Base-by-base conservation (phyloP, 2,888 invertebrate species). In the Nycteola revayana region DNA sequence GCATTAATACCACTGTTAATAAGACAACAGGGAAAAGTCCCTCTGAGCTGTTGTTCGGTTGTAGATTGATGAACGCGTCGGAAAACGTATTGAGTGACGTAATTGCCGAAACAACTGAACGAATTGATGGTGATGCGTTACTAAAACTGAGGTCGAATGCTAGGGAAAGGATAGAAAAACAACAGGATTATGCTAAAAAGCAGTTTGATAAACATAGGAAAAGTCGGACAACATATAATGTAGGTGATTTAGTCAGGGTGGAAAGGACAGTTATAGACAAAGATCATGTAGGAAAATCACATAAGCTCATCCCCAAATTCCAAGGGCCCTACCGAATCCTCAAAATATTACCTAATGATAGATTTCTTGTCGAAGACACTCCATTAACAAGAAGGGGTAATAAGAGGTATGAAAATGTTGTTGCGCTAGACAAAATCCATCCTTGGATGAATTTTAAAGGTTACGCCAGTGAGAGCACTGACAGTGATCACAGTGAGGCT, bases 11-110 rank as follows among this genome's bases (percentile, higher is more conserved):
- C 0, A 41, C 44, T 0, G 10, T 41, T 4, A 38, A 50, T 18
- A 29, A 29, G 1, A 31, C 32, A 0, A 54, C 48, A 5, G 36
- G 42, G 5, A 47, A 45, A 22, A 45, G 38, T 6, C 46, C 48
- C 0, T 34, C 46, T 2, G 53, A 54, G 24, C 20, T 54, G 1
- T 28, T 54, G 2, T 54, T 54, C 9, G 50, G 53, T 0, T 24
- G 28, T 1, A 49, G 28, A 10, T 10, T 36, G 9, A 38, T 25
- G 2, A 49, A 38, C 14, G 34, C 42, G 1, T 30, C 52, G 0
- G 35, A 46, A 25, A 41, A 35, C 10, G 3, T 49, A 3, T 25
- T 46, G 5, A 42, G 23, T 30, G 38, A 42, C 1, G 7, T 39
- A 7, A 36, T 28, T 9, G n/a, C 24, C 2, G 45, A 42, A 6